Evolutionary conservation across 2,888 invertebrate genomes (phyloP).

Genomic region (Rambutsinella grinnellia): DNA sequence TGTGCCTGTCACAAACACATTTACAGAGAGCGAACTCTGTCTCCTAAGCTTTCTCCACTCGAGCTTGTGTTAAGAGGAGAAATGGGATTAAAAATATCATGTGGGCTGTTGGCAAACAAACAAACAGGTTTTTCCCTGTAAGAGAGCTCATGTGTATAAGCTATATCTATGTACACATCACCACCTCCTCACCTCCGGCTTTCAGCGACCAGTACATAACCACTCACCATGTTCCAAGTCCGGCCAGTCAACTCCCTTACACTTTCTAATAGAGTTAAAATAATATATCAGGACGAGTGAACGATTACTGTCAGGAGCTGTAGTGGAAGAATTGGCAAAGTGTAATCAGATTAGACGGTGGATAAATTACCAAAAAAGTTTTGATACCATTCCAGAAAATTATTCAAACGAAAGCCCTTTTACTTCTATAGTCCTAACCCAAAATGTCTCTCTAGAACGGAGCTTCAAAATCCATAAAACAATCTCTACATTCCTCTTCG

Average conservation of each 20-base stretch:
- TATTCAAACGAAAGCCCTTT: slow-evolving; percentile 6
- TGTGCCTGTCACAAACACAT: slow-evolving; percentile 54
- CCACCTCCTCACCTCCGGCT: not conserved
- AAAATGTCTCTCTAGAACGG: too few species aligned
- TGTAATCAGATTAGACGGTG: slow-evolving; percentile 41
- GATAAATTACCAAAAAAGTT: slow-evolving; percentile 26
- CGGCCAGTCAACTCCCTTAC: slow-evolving; percentile 36
- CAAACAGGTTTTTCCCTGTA: slow-evolving; percentile 26
- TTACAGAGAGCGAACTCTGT: slow-evolving; percentile 20
- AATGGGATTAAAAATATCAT: slow-evolving; percentile 26
- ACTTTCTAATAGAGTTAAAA: slow-evolving; percentile 41
- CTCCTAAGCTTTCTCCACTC: slow-evolving; percentile 14
- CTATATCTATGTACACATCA: not conserved
- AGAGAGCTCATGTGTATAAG: too few species aligned
- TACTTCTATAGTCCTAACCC: too few species aligned
- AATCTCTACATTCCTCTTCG: too few species aligned
- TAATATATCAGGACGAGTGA: slow-evolving; percentile 10
- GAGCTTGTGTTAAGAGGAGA: slow-evolving; percentile 16
- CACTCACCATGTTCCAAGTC: too few species aligned
- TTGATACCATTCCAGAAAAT: slow-evolving; percentile 23
- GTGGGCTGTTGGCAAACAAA: slow-evolving; percentile 46
- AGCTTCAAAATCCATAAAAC: too few species aligned
- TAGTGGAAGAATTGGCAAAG: slow-evolving; percentile 36
- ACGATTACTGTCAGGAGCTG: slow-evolving; percentile 45
- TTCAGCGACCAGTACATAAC: too few species aligned